These are phyloP conservation scores for Abscondita cerata DNA, from an alignment of 2,888 invertebrate genomes.

Conservation along the genomic window DNA sequence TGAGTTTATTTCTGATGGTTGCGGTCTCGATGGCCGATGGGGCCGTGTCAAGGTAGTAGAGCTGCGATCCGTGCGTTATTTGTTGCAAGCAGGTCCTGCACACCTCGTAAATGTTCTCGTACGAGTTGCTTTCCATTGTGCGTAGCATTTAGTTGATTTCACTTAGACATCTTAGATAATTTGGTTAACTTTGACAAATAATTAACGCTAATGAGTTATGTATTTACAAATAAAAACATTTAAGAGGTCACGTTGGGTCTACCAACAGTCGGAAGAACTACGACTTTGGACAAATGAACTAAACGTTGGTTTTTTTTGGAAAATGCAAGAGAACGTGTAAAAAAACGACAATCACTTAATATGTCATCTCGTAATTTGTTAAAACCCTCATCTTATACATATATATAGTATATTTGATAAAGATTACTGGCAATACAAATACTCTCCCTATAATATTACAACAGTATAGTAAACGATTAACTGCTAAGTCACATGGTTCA, in stretches of 20 bases:
- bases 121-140: constrained; percentile 13
- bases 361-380: too few relatives aligned
- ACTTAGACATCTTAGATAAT: background rate
- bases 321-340: too few relatives aligned
- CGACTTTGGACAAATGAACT: too few relatives aligned
- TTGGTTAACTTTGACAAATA: constrained; percentile 18
- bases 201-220: background rate
- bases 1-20: constrained; percentile 12
- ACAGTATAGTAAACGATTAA: too few relatives aligned
- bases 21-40: constrained; percentile 2
- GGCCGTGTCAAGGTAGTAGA: constrained; percentile 4
- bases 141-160: background rate
- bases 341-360: too few relatives aligned
- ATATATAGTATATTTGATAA: too few relatives aligned
- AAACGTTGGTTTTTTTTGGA: too few relatives aligned
- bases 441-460: too few relatives aligned
- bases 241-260: background rate
- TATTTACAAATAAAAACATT: constrained; percentile 14
- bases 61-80: constrained; percentile 5
- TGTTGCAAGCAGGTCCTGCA: constrained; percentile 14
- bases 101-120: constrained; percentile 6
- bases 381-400: too few relatives aligned
- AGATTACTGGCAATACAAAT: too few relatives aligned
- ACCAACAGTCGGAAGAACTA: background rate
- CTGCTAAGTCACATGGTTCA: too few relatives aligned